Evolutionary conservation across 2,113 vertebrate species (phyloP).

Genomic region (Macquaria australasica): DNA sequence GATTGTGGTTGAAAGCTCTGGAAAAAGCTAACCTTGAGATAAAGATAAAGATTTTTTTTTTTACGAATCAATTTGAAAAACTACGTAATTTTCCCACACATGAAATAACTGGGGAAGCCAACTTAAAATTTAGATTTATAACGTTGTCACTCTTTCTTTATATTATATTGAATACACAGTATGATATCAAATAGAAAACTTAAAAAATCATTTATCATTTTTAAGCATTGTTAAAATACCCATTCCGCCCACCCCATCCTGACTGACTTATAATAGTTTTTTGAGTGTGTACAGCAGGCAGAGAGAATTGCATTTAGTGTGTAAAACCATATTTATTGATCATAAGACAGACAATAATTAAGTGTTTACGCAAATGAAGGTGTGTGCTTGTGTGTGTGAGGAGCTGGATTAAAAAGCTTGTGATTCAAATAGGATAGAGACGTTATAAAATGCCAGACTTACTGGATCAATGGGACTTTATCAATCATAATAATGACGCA

Average conservation of each 20-base stretch:
- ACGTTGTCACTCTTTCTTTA: not conserved
- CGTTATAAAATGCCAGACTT: conserved; percentile 51
- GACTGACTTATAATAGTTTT: not conserved
- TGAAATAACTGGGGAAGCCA: not conserved
- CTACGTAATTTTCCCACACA: too few relatives aligned
- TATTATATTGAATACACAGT: not conserved
- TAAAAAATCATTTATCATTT: not conserved
- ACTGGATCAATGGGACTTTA: conserved; percentile 74
- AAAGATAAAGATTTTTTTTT: too few relatives aligned
- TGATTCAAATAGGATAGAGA: conserved; percentile 56
- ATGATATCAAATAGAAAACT: not conserved
- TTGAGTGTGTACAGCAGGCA: not conserved
- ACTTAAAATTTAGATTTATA: not conserved
- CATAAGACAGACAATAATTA: conserved; percentile 27
- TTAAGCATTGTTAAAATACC: not conserved
- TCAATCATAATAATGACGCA: conserved; percentile 77
- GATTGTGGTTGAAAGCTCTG: too few relatives aligned
- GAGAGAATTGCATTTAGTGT: not conserved
- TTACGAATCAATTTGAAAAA: too few relatives aligned
- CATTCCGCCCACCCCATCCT: too few relatives aligned
- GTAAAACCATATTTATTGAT: conserved; percentile 20
- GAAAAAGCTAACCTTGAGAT: too few relatives aligned
- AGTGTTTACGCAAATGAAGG: conserved; percentile 33
- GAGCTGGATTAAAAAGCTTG: conserved; percentile 57
- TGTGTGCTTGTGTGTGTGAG: conserved; percentile 9